phyloP scores from a whole-genome alignment of 37 sponge, comb jelly and placozoan genomes.

The Beroe forskalii region DNA sequence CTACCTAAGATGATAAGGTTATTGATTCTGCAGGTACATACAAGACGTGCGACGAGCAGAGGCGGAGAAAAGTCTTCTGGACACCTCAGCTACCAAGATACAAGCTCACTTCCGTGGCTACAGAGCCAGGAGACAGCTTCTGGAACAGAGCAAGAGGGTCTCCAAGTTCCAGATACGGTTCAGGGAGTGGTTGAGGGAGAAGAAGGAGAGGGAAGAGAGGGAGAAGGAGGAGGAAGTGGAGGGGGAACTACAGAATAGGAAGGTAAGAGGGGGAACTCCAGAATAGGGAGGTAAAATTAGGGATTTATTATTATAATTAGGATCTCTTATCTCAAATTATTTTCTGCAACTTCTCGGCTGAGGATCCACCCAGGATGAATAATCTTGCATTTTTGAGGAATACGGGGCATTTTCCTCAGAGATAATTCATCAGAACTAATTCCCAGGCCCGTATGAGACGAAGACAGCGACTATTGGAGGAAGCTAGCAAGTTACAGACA shows the following conservation, averaged over 20 bases:
- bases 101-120: neutral
- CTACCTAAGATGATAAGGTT: too few relatives aligned
- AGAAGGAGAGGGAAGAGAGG: conserved; percentile 36
- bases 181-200: conserved; percentile 3
- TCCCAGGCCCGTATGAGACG: conserved; percentile 2
- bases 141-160: neutral
- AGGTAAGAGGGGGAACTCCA: too few relatives aligned
- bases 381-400: too few relatives aligned
- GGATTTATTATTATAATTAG: too few relatives aligned
- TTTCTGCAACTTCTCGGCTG: too few relatives aligned
- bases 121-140: neutral
- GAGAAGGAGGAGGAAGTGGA: conserved; percentile 5
- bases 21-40: conserved; percentile 9
- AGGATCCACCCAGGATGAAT: too few relatives aligned
- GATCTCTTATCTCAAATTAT: too few relatives aligned
- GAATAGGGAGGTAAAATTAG: too few relatives aligned
- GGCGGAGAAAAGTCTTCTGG: neutral
- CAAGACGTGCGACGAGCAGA: neutral
- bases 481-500: neutral
- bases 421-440: too few relatives aligned
- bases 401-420: too few relatives aligned
- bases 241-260: neutral
- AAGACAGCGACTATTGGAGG: neutral
- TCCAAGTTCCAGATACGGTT: conserved; percentile 2
- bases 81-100: conserved; percentile 26